These are phyloP conservation scores for Synchiropus splendidus DNA, from an alignment of 2,113 vertebrate genomes.

Conservation along the genomic window DNA sequence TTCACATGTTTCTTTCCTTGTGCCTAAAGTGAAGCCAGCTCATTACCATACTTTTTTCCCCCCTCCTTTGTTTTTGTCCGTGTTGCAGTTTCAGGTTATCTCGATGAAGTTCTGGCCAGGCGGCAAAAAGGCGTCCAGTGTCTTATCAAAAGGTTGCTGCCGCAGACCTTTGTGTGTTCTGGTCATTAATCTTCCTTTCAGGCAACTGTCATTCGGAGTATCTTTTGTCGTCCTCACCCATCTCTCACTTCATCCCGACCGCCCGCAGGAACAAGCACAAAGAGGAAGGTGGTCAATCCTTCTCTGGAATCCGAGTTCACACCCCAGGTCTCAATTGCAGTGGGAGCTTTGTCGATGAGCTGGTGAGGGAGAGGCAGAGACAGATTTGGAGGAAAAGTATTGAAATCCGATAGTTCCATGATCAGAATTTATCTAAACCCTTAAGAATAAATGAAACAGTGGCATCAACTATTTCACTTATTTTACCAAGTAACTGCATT, in stretches of 20 bases:
- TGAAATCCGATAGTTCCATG: too few species aligned
- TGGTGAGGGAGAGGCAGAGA: neutral
- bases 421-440: too few species aligned
- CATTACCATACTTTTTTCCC: slow-evolving; percentile 32
- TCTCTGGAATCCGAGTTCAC: slow-evolving; percentile 21
- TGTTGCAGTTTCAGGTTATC: slow-evolving; percentile 34
- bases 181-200: slow-evolving; percentile 61
- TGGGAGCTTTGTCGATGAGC: slow-evolving; percentile 31
- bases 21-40: slow-evolving; percentile 13
- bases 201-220: slow-evolving; percentile 27
- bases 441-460: too few species aligned
- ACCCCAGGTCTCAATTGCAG: slow-evolving; percentile 53
- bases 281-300: slow-evolving; percentile 5
- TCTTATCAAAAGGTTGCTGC: slow-evolving; percentile 43
- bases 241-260: slow-evolving; percentile 5
- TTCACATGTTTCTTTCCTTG: slow-evolving; percentile 6
- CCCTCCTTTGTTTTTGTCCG: slow-evolving; percentile 10
- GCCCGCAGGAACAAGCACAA: slow-evolving; percentile 4
- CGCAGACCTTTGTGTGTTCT: slow-evolving; percentile 36
- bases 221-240: slow-evolving; percentile 17
- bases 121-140: slow-evolving; percentile 16
- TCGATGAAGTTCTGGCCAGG: slow-evolving; percentile 29
- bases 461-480: too few species aligned
- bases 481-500: slow-evolving; percentile 32
- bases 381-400: too few species aligned